phyloP scores from a whole-genome alignment of 1,140 invertebrate genomes.

The Drosophila subobscura region DNA sequence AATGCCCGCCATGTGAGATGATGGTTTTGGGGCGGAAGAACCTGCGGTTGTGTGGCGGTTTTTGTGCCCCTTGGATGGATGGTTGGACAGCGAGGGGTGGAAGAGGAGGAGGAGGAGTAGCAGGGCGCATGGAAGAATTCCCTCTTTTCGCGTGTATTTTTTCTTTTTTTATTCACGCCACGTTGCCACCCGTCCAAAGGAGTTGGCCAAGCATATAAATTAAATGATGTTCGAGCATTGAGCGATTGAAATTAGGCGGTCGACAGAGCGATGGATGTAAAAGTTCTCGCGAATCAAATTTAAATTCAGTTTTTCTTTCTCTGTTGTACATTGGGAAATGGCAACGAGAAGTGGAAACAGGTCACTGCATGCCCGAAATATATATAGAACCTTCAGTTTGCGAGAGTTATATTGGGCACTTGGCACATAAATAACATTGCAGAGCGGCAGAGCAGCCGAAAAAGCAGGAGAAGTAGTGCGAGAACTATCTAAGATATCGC shows the following conservation, averaged over 20 bases:
- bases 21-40: slow-evolving; percentile 16
- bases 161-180: slow-evolving; percentile 31
- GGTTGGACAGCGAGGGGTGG: slow-evolving; percentile 1
- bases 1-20: slow-evolving; percentile 53
- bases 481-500: slow-evolving; percentile 24
- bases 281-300: slow-evolving; percentile 47
- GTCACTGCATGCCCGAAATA: slow-evolving; percentile 29
- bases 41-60: slow-evolving; percentile 50
- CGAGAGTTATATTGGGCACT: slow-evolving; percentile 1
- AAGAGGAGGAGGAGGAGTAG: too few species aligned
- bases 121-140: slow-evolving; percentile 35
- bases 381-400: slow-evolving; percentile 2
- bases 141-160: slow-evolving; percentile 24
- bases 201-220: slow-evolving; percentile 74
- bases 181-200: slow-evolving; percentile 58
- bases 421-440: slow-evolving; percentile 50
- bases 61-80: slow-evolving; percentile 20
- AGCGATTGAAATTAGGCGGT: slow-evolving; percentile 70
- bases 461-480: slow-evolving; percentile 1
- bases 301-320: slow-evolving; percentile 25
- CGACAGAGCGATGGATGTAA: slow-evolving; percentile 23
- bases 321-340: too few species aligned
- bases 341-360: slow-evolving; percentile 12
- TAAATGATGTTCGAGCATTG: slow-evolving; percentile 68
- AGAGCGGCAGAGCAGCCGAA: slow-evolving; percentile 2